phyloP scores from a whole-genome alignment of 2,888 invertebrate species.

The Synergus umbraculus region DNA sequence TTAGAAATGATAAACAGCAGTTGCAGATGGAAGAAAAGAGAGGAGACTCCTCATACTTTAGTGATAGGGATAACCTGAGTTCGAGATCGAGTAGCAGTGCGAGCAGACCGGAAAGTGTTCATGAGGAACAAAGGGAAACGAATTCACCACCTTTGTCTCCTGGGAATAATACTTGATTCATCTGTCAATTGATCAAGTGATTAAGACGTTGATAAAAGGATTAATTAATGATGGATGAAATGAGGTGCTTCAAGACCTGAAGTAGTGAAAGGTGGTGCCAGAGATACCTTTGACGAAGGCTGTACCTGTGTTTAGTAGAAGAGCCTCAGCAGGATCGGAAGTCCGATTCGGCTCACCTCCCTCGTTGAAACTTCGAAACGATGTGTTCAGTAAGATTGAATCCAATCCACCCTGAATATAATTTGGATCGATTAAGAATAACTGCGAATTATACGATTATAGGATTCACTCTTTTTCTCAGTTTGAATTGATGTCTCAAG shows the following conservation, averaged over 20 bases:
- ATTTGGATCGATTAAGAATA: too few species aligned
- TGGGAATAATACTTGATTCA: slow-evolving; percentile 73
- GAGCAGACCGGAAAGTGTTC: slow-evolving; percentile 73
- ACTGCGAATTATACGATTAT: too few species aligned
- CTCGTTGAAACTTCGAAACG: too few species aligned
- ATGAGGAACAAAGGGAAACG: slow-evolving; percentile 71
- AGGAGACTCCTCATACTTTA: slow-evolving; percentile 80
- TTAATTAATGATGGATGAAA: slow-evolving; percentile 12
- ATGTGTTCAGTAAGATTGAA: too few species aligned
- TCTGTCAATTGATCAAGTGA: background rate
- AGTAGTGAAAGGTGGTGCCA: slow-evolving; percentile 45
- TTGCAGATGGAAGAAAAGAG: slow-evolving; percentile 75
- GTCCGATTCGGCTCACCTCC: background rate
- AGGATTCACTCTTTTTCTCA: too few species aligned
- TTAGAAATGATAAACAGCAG: slow-evolving; percentile 72
- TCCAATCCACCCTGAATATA: too few species aligned
- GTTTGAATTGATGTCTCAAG: too few species aligned
- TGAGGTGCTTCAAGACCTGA: slow-evolving; percentile 28
- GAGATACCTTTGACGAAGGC: slow-evolving; percentile 48
- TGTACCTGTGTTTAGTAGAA: slow-evolving; percentile 52
- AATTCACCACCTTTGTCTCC: slow-evolving; percentile 73
- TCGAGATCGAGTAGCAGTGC: slow-evolving; percentile 78
- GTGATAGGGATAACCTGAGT: slow-evolving; percentile 80
- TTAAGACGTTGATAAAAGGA: background rate
- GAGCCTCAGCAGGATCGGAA: slow-evolving; percentile 44